phyloP scores from a whole-genome alignment of 2,888 invertebrate genomes.

The Diarsia brunnea region DNA sequence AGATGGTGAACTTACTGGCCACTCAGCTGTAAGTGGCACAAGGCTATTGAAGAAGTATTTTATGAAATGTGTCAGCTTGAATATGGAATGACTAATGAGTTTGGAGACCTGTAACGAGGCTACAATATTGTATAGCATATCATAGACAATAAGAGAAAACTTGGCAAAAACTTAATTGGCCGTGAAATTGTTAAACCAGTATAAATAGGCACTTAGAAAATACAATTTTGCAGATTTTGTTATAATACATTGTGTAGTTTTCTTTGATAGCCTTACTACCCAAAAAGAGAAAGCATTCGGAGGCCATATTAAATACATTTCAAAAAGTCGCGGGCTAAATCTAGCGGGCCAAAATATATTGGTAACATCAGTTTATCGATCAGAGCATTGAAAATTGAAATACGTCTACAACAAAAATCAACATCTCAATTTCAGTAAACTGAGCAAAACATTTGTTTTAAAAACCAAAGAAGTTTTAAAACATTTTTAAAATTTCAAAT shows the following conservation, averaged over 20 bases:
- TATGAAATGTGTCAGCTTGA: not conserved
- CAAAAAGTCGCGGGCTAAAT: not conserved
- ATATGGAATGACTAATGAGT: conserved; percentile 14
- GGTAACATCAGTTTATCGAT: not conserved
- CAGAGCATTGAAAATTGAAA: not conserved
- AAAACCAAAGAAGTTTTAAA: not conserved
- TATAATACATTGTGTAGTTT: not conserved
- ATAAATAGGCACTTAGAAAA: not conserved
- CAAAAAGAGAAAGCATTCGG: not conserved
- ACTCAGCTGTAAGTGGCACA: conserved; percentile 17
- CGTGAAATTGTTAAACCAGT: not conserved
- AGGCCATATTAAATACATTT: not conserved
- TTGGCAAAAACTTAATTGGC: not conserved
- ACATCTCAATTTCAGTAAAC: not conserved
- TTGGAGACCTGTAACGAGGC: not conserved
- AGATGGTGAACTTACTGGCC: conserved; percentile 8
- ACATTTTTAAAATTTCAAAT: conserved; percentile 9
- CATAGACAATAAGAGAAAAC: not conserved
- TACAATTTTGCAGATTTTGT: not conserved
- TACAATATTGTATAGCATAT: not conserved
- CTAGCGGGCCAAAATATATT: not conserved
- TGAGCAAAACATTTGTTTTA: conserved; percentile 1
- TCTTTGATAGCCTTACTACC: not conserved
- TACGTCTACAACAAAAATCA: not conserved
- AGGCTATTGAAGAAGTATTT: conserved; percentile 4